Evolutionary conservation across 2,888 invertebrate species (phyloP), one percentile per base, ranked within the genome.

Genomic region (Phragmatobia fuliginosa): DNA sequence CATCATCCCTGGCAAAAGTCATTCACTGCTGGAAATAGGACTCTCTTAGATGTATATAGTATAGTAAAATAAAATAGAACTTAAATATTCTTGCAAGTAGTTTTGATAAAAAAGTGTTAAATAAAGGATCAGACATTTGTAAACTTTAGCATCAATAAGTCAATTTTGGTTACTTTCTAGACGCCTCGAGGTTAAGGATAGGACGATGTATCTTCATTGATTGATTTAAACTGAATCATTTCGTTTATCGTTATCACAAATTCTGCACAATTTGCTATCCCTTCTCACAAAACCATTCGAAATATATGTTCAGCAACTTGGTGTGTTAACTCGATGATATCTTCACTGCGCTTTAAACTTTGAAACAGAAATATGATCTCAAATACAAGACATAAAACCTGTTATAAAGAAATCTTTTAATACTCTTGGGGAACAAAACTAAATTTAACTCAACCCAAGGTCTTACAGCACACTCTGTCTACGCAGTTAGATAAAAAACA

Each of bases 301-400:
- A n/a, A n/a, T n/a, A n/a, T n/a, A n/a, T n/a, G n/a, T n/a, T n/a
- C n/a, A n/a, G n/a, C n/a, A n/a, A n/a, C n/a, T n/a, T n/a, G n/a
- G n/a, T n/a, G n/a, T n/a, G n/a, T n/a, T n/a, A n/a, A n/a, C 45
- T 49, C n/a, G 4, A 11, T 49, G 10, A 49, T n/a, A n/a, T n/a
- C n/a, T n/a, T n/a, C 11, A 49, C 49, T 49, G n/a, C 2, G n/a
- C 49, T n/a, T 8, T n/a, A n/a, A 49, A n/a, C 49, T 49, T 49
- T 10, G n/a, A 49, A 49, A 49, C 49, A 49, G n/a, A 45, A 49
- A n/a, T 45, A 49, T 49, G n/a, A 3, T n/a, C n/a, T 11, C 49
- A 2, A 62, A 38, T 16, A 45, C 62, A 45, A 32, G 45, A 45
- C 45, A 52, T 64, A 52, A 64, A 52, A 64, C 64, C 52, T 64